Base-by-base conservation (phyloP, 2,888 invertebrate genomes). In the Andrena bucephala region DNA sequence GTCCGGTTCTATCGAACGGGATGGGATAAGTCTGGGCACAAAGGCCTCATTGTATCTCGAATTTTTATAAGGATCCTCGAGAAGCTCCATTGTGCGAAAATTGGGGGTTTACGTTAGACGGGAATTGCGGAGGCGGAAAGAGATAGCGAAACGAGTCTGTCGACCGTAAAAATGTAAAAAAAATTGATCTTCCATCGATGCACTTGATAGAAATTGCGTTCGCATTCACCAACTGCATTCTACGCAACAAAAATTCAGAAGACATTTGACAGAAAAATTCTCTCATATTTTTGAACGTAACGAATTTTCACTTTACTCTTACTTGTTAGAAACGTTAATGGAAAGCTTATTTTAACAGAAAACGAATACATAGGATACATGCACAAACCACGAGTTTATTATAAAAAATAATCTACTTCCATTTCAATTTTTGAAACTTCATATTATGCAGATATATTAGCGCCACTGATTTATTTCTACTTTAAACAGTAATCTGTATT, bases 1-100 rank as follows among this genome's bases (percentile, higher is more conserved):
- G 86, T 78, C 84, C 83, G 88, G 81, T 87, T 90, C 89, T 86
- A 91, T 89, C 87, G 87, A 86, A 87, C 84, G 88, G 57, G 91
- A 92, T 88, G 92, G 92, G 92, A 91, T 92, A 92, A 92, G 88
- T 87, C 89, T 69, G 77, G 66, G 87, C 83, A 93, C 92, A 93
- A 93, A 91, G 87, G 85, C 84, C 77, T 89, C 85, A 91, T 92
- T 92, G 92, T 91, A 77, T 86, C 83, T 84, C 86, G 88, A 89
- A 90, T 91, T 93, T 92, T 92, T 92, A 92, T 90, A 91, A 90
- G 91, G 89, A 90, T 87, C 87, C 89, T 89, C 85, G 81, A 90
- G 88, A 89, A 83, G 89, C 87, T 89, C 91, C 83, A 90, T 93
- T 93, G 92, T 92, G 90, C 91, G 85, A 92, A 92, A 92, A 93